These are phyloP conservation scores for Patiria miniata DNA, from an alignment of 35 echinoderm and acorn worm species.

Conservation along the genomic window DNA sequence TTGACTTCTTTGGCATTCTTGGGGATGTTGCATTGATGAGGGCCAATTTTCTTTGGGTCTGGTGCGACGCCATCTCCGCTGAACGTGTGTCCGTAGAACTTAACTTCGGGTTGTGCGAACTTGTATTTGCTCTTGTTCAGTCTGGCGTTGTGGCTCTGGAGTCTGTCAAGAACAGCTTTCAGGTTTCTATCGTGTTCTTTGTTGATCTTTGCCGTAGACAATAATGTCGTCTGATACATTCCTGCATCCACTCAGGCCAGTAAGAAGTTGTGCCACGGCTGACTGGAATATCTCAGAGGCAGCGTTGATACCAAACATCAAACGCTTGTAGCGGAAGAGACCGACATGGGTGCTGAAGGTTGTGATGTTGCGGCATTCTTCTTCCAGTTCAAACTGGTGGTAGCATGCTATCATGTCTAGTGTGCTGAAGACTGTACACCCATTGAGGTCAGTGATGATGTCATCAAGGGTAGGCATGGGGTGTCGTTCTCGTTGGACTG, in stretches of 20 bases:
- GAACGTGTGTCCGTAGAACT: background rate
- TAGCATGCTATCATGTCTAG: constrained; percentile 64
- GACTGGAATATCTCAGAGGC: too few relatives aligned
- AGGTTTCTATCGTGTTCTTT: background rate
- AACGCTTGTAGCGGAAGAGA: too few relatives aligned
- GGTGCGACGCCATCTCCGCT: background rate
- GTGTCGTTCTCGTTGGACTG: constrained; percentile 44
- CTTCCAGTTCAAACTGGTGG: too few relatives aligned
- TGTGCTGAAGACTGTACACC: constrained; percentile 53
- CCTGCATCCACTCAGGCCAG: too few relatives aligned
- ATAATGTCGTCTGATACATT: constrained; percentile 88
- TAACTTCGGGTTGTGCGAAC: background rate
- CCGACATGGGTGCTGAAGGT: too few relatives aligned
- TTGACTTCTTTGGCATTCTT: background rate
- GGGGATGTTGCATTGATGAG: background rate
- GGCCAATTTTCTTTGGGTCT: background rate
- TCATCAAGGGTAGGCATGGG: constrained; percentile 69
- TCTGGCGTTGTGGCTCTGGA: too few relatives aligned
- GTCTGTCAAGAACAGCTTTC: too few relatives aligned
- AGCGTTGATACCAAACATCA: too few relatives aligned
- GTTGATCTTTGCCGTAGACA: constrained; percentile 29
- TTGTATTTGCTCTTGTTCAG: too few relatives aligned
- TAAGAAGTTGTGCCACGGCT: too few relatives aligned
- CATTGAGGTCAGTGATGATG: constrained; percentile 63
- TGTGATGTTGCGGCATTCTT: too few relatives aligned